A percentile compares a stretch with the other conserved stretches of the same genome.
These are phyloP conservation scores for Synanthedon myopaeformis DNA, from an alignment of 2,888 invertebrate species.

Conservation along the genomic window DNA sequence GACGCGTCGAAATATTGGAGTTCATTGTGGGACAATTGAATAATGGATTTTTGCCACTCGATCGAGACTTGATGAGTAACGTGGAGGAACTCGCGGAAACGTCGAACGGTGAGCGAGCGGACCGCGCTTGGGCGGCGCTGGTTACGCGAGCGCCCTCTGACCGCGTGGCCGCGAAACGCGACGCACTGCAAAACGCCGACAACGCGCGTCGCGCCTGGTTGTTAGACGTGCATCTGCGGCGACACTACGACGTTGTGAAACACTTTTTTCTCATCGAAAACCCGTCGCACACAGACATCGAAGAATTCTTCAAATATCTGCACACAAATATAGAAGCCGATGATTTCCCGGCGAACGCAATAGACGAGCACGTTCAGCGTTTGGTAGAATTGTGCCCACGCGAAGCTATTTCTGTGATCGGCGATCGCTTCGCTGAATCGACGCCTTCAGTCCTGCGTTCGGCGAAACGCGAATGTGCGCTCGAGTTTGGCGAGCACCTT, in stretches of 20 bases:
- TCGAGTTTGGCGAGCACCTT: conserved; percentile 34
- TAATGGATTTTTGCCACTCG: conserved; percentile 43
- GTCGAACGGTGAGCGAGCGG: conserved; percentile 38
- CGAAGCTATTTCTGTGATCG: conserved; percentile 37
- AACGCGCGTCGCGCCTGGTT: conserved; percentile 45
- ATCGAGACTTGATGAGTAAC: conserved; percentile 34
- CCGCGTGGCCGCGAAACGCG: conserved; percentile 5
- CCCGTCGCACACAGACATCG: conserved; percentile 37
- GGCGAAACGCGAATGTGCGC: conserved; percentile 16
- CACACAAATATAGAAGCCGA: conserved; percentile 24
- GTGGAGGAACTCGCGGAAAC: conserved; percentile 28
- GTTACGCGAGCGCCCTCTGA: conserved; percentile 14
- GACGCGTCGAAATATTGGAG: conserved; percentile 46
- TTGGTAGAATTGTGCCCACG: conserved; percentile 36
- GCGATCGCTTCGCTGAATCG: conserved; percentile 23
- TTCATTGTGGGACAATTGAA: conserved; percentile 49
- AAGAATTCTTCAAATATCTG: conserved; percentile 49
- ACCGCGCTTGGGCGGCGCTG: conserved; percentile 45
- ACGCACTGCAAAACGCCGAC: conserved; percentile 1
- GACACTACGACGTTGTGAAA: conserved; percentile 25
- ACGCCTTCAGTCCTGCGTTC: conserved; percentile 19
- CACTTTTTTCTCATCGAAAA: conserved; percentile 36
- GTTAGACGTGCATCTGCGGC: conserved; percentile 26
- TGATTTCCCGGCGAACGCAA: conserved; percentile 11
- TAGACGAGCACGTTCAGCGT: conserved; percentile 24